Percentiles rank a stretch among this genome's conserved stretches.
phyloP scores from a whole-genome alignment of 2,113 vertebrate genomes.

The Egretta garzetta region DNA sequence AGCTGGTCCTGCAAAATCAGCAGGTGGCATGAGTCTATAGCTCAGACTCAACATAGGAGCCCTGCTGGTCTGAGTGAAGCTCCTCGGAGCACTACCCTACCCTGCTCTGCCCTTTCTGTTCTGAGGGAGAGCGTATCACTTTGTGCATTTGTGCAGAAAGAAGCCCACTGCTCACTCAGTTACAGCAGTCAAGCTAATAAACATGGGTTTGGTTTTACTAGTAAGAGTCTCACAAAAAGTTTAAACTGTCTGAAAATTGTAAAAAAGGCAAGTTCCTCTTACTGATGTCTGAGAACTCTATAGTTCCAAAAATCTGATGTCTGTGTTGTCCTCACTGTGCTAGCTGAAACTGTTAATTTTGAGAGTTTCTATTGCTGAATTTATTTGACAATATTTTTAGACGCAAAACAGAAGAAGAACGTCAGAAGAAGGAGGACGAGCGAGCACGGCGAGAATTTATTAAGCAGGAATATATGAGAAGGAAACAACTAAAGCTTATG shows the following conservation, averaged over 20 bases:
- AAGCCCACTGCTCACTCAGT: not conserved
- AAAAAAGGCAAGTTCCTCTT: not conserved
- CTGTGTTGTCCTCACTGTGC: not conserved
- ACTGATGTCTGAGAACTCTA: not conserved
- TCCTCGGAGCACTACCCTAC: not conserved
- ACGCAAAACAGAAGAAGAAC: slow-evolving; percentile 94
- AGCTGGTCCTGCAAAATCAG: not conserved
- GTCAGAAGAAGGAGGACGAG: slow-evolving; percentile 93
- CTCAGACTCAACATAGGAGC: not conserved
- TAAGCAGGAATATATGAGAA: slow-evolving; percentile 94
- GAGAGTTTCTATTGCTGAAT: not conserved
- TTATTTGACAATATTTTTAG: slow-evolving; percentile 63
- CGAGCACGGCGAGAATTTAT: slow-evolving; percentile 91
- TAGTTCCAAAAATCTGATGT: not conserved
- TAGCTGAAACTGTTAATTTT: not conserved
- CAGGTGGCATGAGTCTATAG: not conserved
- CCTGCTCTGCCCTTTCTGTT: not conserved
- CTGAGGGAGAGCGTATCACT: not conserved
- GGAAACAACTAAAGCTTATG: slow-evolving; percentile 97
- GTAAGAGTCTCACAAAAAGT: not conserved
- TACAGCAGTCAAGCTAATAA: not conserved
- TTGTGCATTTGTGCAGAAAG: not conserved
- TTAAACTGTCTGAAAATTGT: not conserved
- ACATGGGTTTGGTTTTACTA: not conserved
- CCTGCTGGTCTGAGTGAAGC: not conserved